Percentiles rank a stretch among this genome's conserved stretches.
Conservation (phyloP, 1,140 invertebrate genomes). For the Apis florea region DNA sequence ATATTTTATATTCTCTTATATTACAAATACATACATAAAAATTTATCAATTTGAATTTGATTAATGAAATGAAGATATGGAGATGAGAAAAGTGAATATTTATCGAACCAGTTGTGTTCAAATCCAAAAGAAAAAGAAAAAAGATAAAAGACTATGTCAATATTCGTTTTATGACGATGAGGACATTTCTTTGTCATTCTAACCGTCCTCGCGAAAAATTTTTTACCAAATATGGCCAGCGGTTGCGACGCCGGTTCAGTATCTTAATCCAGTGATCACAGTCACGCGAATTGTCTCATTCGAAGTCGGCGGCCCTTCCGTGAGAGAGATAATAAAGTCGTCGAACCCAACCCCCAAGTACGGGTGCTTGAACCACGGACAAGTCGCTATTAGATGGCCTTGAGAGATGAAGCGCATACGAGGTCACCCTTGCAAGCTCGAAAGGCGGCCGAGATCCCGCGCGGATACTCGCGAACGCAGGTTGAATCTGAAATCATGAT, state of each 20-base stretch:
- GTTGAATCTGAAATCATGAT: constrained; percentile 71
- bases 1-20: not conserved
- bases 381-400: constrained; percentile 73
- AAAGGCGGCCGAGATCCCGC: constrained; percentile 67
- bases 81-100: too few relatives aligned
- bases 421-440: constrained; percentile 73
- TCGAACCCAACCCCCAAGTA: constrained; percentile 32
- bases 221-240: constrained; percentile 64
- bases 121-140: not conserved
- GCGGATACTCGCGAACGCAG: constrained; percentile 63
- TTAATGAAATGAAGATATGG: not conserved
- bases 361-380: constrained; percentile 38
- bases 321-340: constrained; percentile 69
- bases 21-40: too few relatives aligned
- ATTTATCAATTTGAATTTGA: not conserved
- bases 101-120: not conserved
- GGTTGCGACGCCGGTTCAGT: constrained; percentile 8
- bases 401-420: constrained; percentile 68
- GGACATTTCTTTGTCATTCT: not conserved
- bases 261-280: constrained; percentile 63
- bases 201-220: constrained; percentile 21
- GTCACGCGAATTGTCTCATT: constrained; percentile 72
- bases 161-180: constrained; percentile 44
- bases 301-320: constrained; percentile 47
- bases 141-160: constrained; percentile 12